Base-by-base conservation (phyloP, 2,113 vertebrate species). In the Eleginops maclovinus region DNA sequence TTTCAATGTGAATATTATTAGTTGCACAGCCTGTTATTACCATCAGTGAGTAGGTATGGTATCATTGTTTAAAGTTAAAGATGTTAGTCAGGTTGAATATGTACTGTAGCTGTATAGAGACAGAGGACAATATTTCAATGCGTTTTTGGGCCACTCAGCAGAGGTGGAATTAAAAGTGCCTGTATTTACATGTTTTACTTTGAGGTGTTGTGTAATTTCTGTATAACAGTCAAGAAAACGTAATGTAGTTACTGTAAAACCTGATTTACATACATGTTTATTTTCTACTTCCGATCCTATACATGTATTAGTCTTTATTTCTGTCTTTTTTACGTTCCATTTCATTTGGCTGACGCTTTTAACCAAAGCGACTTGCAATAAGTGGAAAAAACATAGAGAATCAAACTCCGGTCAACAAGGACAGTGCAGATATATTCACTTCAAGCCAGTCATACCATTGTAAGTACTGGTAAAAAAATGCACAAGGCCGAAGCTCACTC, bases 1-100 rank as follows among this genome's bases (percentile, higher is more conserved):
- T 77, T 79, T 66, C 2, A 65, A 22, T 67, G n/a, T 53, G 31
- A 55, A 49, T 75, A 46, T 13, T 51, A 72, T 63, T 41, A 59
- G 71, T 31, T 44, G 28, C 16, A 44, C n/a, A 50, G 21, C 66
- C 47, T 77, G 26, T 49, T 67, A 64, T 71, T 56, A 24, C 15
- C 9, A 65, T 79, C 36, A 15, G 2, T 46, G 9, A 78, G 11
- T 26, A 26, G n/a, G 17, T 51, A 44, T 17, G 40, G 4, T 44
- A 41, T 2, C 61, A 17, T 24, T 58, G 19, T 75, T 56, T 49
- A 13, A 22, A 6, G 19, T 22, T 26, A 60, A 50, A 46, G 13
- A 49, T 31, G 13, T 70, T 5, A 72, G 49, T 66, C 26, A 9
- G 13, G 22, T 3, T 28, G 51, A 12, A 31, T 21, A 4, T 4